Base-by-base conservation (phyloP, 2,797 vertebrate species). In the Oreonectes daqikongensis region DNA sequence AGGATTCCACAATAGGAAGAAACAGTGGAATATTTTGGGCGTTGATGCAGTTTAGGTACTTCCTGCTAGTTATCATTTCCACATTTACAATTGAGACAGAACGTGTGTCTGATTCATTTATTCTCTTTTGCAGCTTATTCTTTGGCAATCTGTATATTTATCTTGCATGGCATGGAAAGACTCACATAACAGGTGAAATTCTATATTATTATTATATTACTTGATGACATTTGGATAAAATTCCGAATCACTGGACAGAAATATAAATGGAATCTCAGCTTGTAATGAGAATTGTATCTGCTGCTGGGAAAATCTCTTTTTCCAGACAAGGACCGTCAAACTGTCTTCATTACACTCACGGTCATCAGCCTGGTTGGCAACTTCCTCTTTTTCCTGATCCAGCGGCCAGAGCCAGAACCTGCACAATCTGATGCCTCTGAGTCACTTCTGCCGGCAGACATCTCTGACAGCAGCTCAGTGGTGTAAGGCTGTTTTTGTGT, bases 21-120 rank as follows among this genome's bases (percentile, higher is more conserved):
- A 98, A 99, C 87, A 99, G 97, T 60, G 97, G 98, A 0, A 93
- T 99, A 55, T 99, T 99, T 75, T 99, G 98, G 98, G 96, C 97
- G 0, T 92, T 99, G 73, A 86, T 99, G 46, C 98, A 99, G 84
- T 98, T 92, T 82, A 99, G 96, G 97, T 98, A 85, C 20, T 11
- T 46, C 40, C 14, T 64, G 7, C 50, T 71, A 71, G 1, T 0
- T 26, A 4, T 55, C 59, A 30, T 48, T 65, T 4, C 15, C 32
- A 32, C 1, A n/a, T 12, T 22, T 20, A 14, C 6, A 24, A 11
- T 44, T 40, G 4, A 17, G 1, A 3, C 9, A 26, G 2, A 18
- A 60, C 59, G 38, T 1, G 17, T 55, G 2, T 22, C 26, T 40
- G 35, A 42, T 60, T 61, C 11, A 28, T 59, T 38, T 5, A 2